phyloP scores from a whole-genome alignment of 1,140 invertebrate species.

The Drosophila tristis region DNA sequence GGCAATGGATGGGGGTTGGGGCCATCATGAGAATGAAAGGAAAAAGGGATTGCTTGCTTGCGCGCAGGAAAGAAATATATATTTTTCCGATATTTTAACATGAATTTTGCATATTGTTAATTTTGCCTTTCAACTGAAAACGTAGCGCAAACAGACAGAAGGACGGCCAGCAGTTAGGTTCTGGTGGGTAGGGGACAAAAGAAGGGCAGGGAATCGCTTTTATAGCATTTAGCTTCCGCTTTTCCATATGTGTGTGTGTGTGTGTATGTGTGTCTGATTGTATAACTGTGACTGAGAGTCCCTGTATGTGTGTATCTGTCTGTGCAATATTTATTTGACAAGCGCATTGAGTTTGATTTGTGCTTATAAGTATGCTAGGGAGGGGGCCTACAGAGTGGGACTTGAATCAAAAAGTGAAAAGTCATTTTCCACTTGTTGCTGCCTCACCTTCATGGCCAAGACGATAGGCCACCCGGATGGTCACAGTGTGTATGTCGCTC shows the following conservation, averaged over 20 bases:
- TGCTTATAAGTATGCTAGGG: conserved; percentile 40
- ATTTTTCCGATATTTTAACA: conserved; percentile 83
- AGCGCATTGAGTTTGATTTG: conserved; percentile 56
- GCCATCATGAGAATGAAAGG: conserved; percentile 8
- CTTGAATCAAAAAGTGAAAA: conserved; percentile 41
- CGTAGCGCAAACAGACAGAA: conserved; percentile 30
- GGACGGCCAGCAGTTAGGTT: not conserved
- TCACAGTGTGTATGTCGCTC: no score
- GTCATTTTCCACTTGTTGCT: conserved; percentile 51
- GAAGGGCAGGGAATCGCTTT: conserved; percentile 49
- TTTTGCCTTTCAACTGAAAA: conserved; percentile 76
- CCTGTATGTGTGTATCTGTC: conserved; percentile 15
- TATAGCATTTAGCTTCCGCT: conserved; percentile 72
- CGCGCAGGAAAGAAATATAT: conserved; percentile 75
- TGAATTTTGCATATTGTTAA: conserved; percentile 83
- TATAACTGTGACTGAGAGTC: conserved; percentile 21
- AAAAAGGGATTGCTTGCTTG: conserved; percentile 72
- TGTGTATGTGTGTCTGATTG: conserved; percentile 1
- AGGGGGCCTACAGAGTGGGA: conserved; percentile 22
- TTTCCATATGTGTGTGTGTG: conserved; percentile 8
- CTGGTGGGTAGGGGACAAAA: conserved; percentile 1
- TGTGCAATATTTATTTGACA: conserved; percentile 53
- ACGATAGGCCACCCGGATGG: no score
- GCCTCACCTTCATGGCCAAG: no score
- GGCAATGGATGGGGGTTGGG: no score